phyloP scores from a whole-genome alignment of 2,113 vertebrate species.

The Benthochromis sp. region DNA sequence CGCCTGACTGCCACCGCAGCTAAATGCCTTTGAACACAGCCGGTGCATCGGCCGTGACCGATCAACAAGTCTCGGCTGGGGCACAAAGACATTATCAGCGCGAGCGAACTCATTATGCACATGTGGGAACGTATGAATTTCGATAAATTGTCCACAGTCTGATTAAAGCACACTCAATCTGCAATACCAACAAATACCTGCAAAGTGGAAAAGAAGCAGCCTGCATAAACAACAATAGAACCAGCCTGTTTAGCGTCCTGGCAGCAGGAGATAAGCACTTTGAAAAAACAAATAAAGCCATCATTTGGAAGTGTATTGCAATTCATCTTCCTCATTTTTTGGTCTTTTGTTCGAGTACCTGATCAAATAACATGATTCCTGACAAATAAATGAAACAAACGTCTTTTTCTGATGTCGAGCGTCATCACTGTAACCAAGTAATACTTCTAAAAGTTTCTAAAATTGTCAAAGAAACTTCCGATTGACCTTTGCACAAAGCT shows the following conservation, averaged over 20 bases:
- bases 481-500: constrained; percentile 62
- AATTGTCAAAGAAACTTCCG: constrained; percentile 46
- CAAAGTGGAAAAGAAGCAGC: not conserved
- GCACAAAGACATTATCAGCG: constrained; percentile 3
- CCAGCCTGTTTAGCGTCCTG: constrained; percentile 2
- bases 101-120: not conserved
- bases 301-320: not conserved
- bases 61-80: constrained; percentile 31
- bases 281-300: not conserved
- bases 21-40: constrained; percentile 44
- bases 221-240: not conserved
- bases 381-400: not conserved
- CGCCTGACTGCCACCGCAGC: constrained; percentile 29
- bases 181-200: not conserved
- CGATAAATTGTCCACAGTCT: not conserved
- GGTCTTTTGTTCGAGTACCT: not conserved
- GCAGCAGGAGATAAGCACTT: not conserved
- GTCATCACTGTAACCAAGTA: constrained; percentile 8
- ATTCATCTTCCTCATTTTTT: not conserved
- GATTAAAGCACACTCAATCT: not conserved
- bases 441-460: constrained; percentile 46
- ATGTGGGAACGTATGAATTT: not conserved
- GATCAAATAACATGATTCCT: not conserved
- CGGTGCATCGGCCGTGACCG: constrained; percentile 8
- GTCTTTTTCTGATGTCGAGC: not conserved